Evolutionary conservation across 53 echinoderm and acorn worm species (phyloP).

Genomic region (Crossaster papposus): DNA sequence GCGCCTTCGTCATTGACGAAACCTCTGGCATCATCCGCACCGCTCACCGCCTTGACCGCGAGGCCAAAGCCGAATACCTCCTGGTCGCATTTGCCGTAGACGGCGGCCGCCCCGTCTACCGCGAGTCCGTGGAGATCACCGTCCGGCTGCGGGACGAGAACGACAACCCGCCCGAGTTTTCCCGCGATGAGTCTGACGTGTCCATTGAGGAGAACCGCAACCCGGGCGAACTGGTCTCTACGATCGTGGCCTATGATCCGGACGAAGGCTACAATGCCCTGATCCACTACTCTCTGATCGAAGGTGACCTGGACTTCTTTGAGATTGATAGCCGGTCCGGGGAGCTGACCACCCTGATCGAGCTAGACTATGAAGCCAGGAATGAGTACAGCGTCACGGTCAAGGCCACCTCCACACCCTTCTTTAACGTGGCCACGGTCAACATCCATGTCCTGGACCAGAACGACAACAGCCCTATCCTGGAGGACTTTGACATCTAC

Average conservation of each 20-base stretch:
- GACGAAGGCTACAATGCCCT: slow-evolving; percentile 85
- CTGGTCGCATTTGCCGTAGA: slow-evolving; percentile 85
- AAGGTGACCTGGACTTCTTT: slow-evolving; percentile 83
- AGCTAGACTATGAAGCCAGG: slow-evolving; percentile 84
- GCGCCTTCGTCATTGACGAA: slow-evolving; percentile 90
- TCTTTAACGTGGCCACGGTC: slow-evolving; percentile 77
- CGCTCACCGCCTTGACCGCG: slow-evolving; percentile 81
- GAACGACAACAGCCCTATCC: slow-evolving; percentile 90
- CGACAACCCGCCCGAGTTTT: slow-evolving; percentile 89
- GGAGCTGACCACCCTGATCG: slow-evolving; percentile 74
- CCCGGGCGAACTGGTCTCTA: slow-evolving; percentile 79
- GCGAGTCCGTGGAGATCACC: slow-evolving; percentile 68
- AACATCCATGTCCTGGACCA: slow-evolving; percentile 79
- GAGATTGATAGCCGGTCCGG: slow-evolving; percentile 83
- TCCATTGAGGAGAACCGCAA: slow-evolving; percentile 80
- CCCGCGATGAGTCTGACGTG: slow-evolving; percentile 61
- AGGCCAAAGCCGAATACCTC: slow-evolving; percentile 75
- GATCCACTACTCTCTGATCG: slow-evolving; percentile 78
- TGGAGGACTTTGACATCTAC: slow-evolving; percentile 90
- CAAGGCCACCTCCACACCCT: slow-evolving; percentile 86
- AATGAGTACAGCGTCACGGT: slow-evolving; percentile 77
- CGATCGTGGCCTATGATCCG: slow-evolving; percentile 75
- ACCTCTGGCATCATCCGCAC: slow-evolving; percentile 92
- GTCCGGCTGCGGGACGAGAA: slow-evolving; percentile 81
- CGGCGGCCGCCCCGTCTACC: slow-evolving; percentile 69